These are phyloP conservation scores for Rhinichthys osculus DNA, from an alignment of 2,797 vertebrate genomes.

Conservation along the genomic window DNA sequence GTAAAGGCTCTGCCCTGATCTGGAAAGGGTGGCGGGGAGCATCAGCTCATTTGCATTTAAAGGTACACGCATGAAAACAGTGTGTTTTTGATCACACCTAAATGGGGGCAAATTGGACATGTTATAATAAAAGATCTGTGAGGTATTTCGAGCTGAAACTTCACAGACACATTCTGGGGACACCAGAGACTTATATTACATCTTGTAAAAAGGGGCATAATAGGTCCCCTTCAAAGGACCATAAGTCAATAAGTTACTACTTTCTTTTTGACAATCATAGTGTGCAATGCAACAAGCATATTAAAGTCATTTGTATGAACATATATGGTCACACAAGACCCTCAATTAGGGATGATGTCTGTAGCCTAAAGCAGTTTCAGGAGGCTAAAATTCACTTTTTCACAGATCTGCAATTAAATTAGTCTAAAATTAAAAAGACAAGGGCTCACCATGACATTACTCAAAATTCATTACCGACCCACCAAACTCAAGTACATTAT, in stretches of 20 bases:
- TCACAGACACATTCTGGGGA: too few relatives aligned
- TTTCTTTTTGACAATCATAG: constrained; percentile 75
- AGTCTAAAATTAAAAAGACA: constrained; percentile 58
- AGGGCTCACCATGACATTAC: constrained; percentile 56
- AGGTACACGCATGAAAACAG: too few relatives aligned
- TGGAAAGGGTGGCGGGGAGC: too few relatives aligned
- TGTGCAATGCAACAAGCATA: constrained; percentile 73
- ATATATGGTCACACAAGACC: constrained; percentile 68
- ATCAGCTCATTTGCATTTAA: too few relatives aligned
- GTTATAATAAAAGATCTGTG: too few relatives aligned
- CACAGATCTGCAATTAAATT: constrained; percentile 69
- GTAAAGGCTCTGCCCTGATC: too few relatives aligned
- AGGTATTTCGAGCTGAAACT: too few relatives aligned
- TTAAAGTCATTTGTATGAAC: constrained; percentile 80
- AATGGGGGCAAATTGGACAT: too few relatives aligned
- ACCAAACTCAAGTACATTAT: constrained; percentile 63
- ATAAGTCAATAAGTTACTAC: constrained; percentile 74
- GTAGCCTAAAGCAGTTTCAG: constrained; percentile 65
- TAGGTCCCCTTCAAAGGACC: constrained; percentile 33
- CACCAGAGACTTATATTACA: too few relatives aligned
- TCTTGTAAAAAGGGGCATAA: too few relatives aligned
- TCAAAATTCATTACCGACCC: constrained; percentile 69
- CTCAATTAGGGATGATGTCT: constrained; percentile 70
- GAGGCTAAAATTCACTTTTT: constrained; percentile 69
- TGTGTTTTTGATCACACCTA: too few relatives aligned